These are phyloP conservation scores for Mya arenaria DNA, from an alignment of 1,140 invertebrate species.

Conservation along the genomic window DNA sequence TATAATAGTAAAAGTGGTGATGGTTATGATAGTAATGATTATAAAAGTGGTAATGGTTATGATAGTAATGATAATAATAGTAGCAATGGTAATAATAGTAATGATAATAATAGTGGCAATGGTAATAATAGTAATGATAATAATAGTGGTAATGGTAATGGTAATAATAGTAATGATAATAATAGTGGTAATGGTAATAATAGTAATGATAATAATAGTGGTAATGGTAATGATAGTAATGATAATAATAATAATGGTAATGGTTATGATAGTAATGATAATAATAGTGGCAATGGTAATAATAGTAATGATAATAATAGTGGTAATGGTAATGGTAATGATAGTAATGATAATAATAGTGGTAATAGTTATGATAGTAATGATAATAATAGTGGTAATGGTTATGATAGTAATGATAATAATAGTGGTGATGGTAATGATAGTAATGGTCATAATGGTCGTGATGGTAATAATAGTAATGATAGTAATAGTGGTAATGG, in stretches of 20 bases:
- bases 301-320: constrained; percentile 13
- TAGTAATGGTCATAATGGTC: constrained; percentile 2
- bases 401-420: neutral
- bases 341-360: constrained; percentile 4
- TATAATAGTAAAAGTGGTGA: constrained; percentile 6
- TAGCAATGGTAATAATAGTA: neutral
- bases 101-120: neutral
- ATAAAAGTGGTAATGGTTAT: constrained; percentile 7
- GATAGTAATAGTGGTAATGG: neutral
- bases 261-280: constrained; percentile 12
- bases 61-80: neutral
- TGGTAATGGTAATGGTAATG: constrained; percentile 7
- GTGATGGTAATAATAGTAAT: neutral
- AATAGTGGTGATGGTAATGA: constrained; percentile 3
- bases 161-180: neutral
- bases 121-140: neutral
- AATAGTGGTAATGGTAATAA: neutral
- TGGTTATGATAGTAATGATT: neutral
- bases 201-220: neutral
- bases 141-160: neutral
- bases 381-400: constrained; percentile 6
- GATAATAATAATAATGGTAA: neutral
- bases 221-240: neutral
- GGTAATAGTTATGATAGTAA: neutral
- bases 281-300: constrained; percentile 12